A percentile compares a stretch with the other conserved stretches of the same genome.
Evolutionary conservation across 2,113 vertebrate species (phyloP).

Genomic region (Rhinolophus ferrumequinum): DNA sequence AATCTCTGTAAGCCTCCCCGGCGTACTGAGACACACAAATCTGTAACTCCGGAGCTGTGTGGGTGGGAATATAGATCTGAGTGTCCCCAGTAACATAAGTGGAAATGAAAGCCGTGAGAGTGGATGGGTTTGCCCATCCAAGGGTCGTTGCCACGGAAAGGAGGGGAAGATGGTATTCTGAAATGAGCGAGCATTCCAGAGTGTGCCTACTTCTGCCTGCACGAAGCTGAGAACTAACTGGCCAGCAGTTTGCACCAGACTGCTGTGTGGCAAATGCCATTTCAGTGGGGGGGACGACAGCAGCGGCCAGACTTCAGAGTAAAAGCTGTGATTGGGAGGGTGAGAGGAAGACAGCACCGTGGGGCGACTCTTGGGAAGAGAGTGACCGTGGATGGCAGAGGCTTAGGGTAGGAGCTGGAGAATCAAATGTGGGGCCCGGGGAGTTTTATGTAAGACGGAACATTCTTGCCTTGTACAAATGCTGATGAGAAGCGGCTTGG

Average conservation of each 20-base stretch:
- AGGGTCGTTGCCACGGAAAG: neutral
- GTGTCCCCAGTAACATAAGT: neutral
- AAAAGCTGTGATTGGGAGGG: neutral
- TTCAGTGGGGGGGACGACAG: neutral
- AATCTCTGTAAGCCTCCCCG: neutral
- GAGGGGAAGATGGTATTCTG: accelerated
- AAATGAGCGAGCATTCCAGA: accelerated
- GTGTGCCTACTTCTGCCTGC: neutral
- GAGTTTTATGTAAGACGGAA: neutral
- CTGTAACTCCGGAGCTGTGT: neutral
- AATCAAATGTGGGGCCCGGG: neutral
- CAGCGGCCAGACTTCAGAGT: neutral
- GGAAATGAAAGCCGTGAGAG: neutral
- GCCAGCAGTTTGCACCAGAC: neutral
- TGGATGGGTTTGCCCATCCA: neutral
- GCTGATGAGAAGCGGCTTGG: neutral
- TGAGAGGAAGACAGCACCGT: accelerated
- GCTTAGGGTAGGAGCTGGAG: neutral
- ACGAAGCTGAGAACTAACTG: accelerated
- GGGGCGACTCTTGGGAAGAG: too few species aligned
- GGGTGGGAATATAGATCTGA: neutral
- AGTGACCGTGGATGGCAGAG: accelerated
- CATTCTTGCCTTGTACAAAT: neutral
- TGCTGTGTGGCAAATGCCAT: accelerated
- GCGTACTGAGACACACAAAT: accelerated